These are phyloP conservation scores for Xylota sylvarum DNA, from an alignment of 2,888 invertebrate species.

Conservation along the genomic window DNA sequence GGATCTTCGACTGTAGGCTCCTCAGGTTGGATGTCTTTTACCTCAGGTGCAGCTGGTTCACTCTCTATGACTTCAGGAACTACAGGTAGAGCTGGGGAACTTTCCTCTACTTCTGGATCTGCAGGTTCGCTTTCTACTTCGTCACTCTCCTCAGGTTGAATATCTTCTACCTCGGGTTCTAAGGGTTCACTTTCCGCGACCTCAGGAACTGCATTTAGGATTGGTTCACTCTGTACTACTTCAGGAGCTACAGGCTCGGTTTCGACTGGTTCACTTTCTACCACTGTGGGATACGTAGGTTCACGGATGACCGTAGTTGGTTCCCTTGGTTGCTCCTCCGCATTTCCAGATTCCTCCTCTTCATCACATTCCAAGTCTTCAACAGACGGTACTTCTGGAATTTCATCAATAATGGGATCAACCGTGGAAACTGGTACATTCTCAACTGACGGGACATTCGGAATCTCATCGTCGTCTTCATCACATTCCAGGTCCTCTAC, in stretches of 20 bases:
- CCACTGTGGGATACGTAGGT: no score
- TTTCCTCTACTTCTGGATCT: not conserved
- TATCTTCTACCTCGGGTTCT: not conserved
- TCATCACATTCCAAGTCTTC: slow-evolving; percentile 31
- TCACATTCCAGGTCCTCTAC: slow-evolving; percentile 26
- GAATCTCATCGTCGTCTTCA: slow-evolving; percentile 1
- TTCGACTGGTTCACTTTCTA: no score
- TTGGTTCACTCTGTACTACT: not conserved
- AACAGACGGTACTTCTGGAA: not conserved
- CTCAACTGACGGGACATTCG: not conserved
- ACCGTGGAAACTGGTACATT: no score
- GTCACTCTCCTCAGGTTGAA: not conserved
- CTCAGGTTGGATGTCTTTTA: not conserved
- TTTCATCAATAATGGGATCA: not conserved
- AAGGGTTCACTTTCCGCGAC: not conserved
- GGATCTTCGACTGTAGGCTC: not conserved
- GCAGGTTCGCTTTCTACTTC: no score
- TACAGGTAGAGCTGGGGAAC: no score
- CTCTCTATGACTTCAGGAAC: no score
- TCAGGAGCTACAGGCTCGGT: not conserved
- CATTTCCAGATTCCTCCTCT: not conserved
- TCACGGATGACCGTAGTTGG: not conserved
- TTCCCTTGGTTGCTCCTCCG: not conserved
- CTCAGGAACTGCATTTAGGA: not conserved
- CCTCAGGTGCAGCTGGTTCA: not conserved